phyloP scores from a whole-genome alignment of 2,888 invertebrate genomes.

The Phengaris arion region DNA sequence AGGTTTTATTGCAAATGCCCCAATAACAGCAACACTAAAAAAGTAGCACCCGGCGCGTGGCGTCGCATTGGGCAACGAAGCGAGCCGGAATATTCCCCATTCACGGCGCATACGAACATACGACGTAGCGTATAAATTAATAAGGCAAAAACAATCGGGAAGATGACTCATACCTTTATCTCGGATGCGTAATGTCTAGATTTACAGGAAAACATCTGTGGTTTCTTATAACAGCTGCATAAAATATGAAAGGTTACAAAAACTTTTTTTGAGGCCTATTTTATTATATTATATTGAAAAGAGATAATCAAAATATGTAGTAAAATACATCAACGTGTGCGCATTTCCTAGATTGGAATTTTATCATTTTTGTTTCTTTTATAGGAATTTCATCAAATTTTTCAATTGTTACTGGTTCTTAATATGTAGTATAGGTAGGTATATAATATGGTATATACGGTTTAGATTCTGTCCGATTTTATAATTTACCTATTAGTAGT shows the following conservation, averaged over 20 bases:
- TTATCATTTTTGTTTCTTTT: too few species aligned
- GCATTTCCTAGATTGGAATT: background rate
- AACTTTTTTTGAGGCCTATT: background rate
- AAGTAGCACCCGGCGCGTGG: background rate
- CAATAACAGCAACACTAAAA: background rate
- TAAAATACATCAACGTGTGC: slow-evolving; percentile 4
- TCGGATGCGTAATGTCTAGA: background rate
- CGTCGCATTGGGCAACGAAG: slow-evolving; percentile 6
- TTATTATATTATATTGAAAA: background rate
- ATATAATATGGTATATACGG: too few species aligned
- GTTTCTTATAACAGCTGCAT: too few species aligned
- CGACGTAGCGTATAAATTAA: background rate
- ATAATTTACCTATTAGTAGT: too few species aligned
- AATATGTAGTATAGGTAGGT: too few species aligned
- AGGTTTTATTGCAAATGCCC: background rate
- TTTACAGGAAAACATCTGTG: background rate
- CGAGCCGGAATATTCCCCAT: slow-evolving; percentile 21
- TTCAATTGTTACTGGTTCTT: too few species aligned
- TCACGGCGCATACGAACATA: slow-evolving; percentile 6
- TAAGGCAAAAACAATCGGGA: background rate
- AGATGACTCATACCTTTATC: slow-evolving; percentile 25
- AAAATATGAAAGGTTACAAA: too few species aligned
- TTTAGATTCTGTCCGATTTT: too few species aligned
- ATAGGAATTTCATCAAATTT: too few species aligned
- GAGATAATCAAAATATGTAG: background rate